Percentiles rank a stretch among this genome's conserved stretches.
These are phyloP conservation scores for Mizuhopecten yessoensis DNA, from an alignment of 1,140 invertebrate species.

Conservation along the genomic window DNA sequence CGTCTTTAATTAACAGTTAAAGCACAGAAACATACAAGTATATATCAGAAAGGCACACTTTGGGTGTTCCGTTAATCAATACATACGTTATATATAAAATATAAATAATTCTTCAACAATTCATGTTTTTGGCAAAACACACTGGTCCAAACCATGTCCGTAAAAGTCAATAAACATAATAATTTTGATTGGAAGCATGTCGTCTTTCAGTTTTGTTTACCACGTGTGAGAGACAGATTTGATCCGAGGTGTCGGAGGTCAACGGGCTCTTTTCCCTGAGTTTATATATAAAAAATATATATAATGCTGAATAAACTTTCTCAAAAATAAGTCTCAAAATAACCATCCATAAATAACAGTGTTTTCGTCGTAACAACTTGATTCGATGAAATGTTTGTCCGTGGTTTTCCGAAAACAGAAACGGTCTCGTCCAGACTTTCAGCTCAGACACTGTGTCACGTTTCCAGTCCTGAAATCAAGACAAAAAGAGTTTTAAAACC, in stretches of 20 bases:
- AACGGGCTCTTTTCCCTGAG: background rate
- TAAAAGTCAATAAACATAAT: background rate
- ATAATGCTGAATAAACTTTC: background rate
- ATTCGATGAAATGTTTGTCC: background rate
- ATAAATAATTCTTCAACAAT: constrained; percentile 35
- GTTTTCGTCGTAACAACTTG: background rate
- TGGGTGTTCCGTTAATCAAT: background rate
- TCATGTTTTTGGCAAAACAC: background rate
- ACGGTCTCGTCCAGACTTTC: background rate
- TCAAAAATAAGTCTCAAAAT: background rate
- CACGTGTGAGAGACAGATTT: background rate
- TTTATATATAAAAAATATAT: background rate
- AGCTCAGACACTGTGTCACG: background rate
- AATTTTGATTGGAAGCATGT: background rate
- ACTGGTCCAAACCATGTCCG: background rate
- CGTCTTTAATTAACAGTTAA: background rate
- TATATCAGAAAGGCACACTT: background rate
- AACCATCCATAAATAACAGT: background rate
- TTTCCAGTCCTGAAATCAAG: constrained; percentile 11
- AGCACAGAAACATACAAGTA: background rate
- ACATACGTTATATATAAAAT: background rate
- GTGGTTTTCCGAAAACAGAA: background rate
- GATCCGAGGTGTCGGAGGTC: background rate
- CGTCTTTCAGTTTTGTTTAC: background rate
- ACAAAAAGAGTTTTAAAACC: too few relatives aligned